These are phyloP conservation scores for Watsonalla binaria DNA, from an alignment of 2,888 invertebrate genomes.

Conservation along the genomic window DNA sequence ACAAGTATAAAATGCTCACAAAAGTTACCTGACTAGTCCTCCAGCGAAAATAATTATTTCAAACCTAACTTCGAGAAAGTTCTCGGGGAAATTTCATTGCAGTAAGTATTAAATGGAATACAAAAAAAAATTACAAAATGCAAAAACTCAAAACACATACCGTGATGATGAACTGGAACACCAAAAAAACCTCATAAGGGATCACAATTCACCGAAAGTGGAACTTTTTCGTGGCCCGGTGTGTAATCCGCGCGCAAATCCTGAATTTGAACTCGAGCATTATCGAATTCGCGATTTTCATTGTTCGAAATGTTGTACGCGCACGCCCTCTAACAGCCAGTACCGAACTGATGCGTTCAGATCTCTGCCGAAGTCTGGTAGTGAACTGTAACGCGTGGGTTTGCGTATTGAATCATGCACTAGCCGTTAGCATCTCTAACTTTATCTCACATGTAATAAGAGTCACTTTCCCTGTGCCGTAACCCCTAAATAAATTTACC, in stretches of 20 bases:
- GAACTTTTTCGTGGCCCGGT: not conserved
- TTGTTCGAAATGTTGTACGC: slow-evolving; percentile 45
- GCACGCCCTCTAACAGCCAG: slow-evolving; percentile 47
- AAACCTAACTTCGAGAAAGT: too few relatives aligned
- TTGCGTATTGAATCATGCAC: slow-evolving; percentile 46
- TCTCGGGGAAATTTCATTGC: too few relatives aligned
- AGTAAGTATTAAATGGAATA: too few relatives aligned
- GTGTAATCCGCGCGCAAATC: slow-evolving; percentile 11
- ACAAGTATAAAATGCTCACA: too few relatives aligned
- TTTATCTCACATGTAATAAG: slow-evolving; percentile 28
- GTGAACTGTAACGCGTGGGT: slow-evolving; percentile 64
- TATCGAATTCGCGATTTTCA: slow-evolving; percentile 29
- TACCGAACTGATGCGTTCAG: slow-evolving; percentile 52
- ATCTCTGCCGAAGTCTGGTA: slow-evolving; percentile 45
- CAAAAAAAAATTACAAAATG: not conserved
- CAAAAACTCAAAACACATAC: not conserved
- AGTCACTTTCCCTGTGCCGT: slow-evolving; percentile 15
- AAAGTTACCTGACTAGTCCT: too few relatives aligned
- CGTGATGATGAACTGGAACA: not conserved
- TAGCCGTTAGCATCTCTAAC: slow-evolving; percentile 31
- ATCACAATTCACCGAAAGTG: not conserved
- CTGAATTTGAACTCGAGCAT: slow-evolving; percentile 18
- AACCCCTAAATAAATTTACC: slow-evolving; percentile 34
- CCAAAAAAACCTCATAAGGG: not conserved
- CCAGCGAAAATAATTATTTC: too few relatives aligned